Percentiles rank a stretch among this genome's conserved stretches.
Evolutionary conservation across 2,797 vertebrate species (phyloP).

Genomic region (Semotilus atromaculatus): DNA sequence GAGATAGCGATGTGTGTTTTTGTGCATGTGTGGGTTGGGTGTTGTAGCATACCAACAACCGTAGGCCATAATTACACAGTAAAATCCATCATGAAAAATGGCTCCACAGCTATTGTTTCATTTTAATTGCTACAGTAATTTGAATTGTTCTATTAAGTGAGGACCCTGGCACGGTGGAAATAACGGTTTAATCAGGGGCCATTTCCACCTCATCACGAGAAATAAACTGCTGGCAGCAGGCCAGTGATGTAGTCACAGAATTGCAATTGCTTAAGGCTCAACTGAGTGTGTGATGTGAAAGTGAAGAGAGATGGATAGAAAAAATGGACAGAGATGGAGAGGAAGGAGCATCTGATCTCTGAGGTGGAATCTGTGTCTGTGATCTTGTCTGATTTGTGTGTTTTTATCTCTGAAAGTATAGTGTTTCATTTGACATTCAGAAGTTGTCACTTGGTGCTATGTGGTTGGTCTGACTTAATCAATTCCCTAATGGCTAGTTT

Average conservation of each 20-base stretch:
- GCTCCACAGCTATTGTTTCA: constrained; percentile 49
- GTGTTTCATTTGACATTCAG: constrained; percentile 42
- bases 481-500: background rate
- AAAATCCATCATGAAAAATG: constrained; percentile 44
- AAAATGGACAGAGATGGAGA: background rate
- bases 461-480: constrained; percentile 7
- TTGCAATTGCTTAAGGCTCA: constrained; percentile 2
- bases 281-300: background rate
- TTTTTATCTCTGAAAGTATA: background rate
- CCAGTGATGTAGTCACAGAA: constrained; percentile 24
- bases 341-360: background rate
- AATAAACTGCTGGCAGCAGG: constrained; percentile 40
- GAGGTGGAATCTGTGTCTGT: constrained; percentile 28
- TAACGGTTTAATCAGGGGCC: constrained; percentile 57
- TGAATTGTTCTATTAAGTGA: constrained; percentile 54
- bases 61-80: constrained; percentile 41
- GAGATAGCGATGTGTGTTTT: background rate
- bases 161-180: constrained; percentile 47
- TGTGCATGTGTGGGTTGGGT: background rate
- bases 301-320: background rate
- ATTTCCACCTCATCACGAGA: constrained; percentile 50
- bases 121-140: constrained; percentile 60
- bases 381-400: background rate
- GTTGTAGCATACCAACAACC: constrained; percentile 6
- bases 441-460: constrained; percentile 20